Evolutionary conservation across 2,888 invertebrate species (phyloP).

Genomic region (Anthophora plumipes): DNA sequence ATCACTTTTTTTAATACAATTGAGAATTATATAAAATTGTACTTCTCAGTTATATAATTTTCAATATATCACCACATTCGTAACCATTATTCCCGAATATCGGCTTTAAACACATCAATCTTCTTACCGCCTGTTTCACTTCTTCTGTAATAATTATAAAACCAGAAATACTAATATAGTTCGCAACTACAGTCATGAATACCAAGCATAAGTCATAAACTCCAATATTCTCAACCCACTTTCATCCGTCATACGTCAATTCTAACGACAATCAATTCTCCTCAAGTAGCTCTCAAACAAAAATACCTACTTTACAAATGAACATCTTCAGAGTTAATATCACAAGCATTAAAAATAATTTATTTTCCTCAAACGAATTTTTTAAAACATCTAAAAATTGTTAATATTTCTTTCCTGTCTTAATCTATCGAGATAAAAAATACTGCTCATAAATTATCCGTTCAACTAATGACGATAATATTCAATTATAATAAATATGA

Average conservation of each 20-base stretch:
- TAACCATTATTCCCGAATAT: background rate
- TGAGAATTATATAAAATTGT: background rate
- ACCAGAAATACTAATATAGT: background rate
- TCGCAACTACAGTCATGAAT: background rate
- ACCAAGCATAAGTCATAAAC: background rate
- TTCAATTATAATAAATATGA: no score
- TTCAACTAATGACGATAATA: no score
- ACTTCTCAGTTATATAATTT: background rate
- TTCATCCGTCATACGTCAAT: background rate
- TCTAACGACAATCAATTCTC: slow-evolving; percentile 4
- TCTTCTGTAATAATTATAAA: background rate
- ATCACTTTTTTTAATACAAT: background rate
- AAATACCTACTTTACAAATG: no score
- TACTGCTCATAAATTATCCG: no score
- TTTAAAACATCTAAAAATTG: no score
- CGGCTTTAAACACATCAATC: background rate
- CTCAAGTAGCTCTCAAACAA: no score
- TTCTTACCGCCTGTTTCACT: background rate
- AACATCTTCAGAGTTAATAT: background rate
- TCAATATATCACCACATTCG: background rate
- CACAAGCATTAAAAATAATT: background rate
- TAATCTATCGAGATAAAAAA: no score
- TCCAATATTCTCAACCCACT: background rate
- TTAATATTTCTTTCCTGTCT: no score
- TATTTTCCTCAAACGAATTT: background rate